Evolutionary conservation across 1,140 invertebrate genomes (phyloP), one percentile per base, ranked within the genome.

Genomic region (Phthorimaea operculella): DNA sequence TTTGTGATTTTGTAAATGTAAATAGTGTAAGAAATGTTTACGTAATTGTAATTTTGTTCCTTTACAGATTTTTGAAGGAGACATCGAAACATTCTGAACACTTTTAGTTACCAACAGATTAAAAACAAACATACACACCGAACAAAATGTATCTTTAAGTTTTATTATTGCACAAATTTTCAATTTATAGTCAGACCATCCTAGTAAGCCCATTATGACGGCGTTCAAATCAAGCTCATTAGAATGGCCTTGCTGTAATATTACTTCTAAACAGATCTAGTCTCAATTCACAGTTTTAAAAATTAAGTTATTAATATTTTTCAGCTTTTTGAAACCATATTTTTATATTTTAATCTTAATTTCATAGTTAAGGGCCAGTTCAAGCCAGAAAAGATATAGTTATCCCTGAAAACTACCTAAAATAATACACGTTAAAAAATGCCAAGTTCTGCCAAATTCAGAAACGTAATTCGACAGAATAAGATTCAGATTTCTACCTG

Each of bases 211-310:
- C n/a, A n/a, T n/a, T n/a, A n/a, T n/a, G n/a, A n/a, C n/a, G n/a
- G n/a, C n/a, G n/a, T n/a, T n/a, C n/a, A n/a, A n/a, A n/a, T n/a
- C n/a, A n/a, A n/a, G n/a, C n/a, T n/a, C n/a, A n/a, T n/a, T n/a
- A n/a, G n/a, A n/a, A n/a, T n/a, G n/a, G n/a, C n/a, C n/a, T n/a
- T n/a, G n/a, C n/a, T n/a, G n/a, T n/a, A 63, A 58, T 60, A 52
- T 63, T 62, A 64, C 60, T 66, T 74, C 65, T 69, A 74, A 80
- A 66, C 68, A 65, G 73, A 72, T 83, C 80, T 83, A 83, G 80
- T 83, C 80, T 76, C 66, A 53, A 63, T 70, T 81, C 77, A 81
- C 80, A 81, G 76, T 83, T 83, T 80, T 81, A 81, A 83, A 64
- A 47, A 51, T 48, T 80, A 79, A 79, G 76, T 79, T 77, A 78